phyloP scores from a whole-genome alignment of 2,888 invertebrate genomes.

The Epistrophe grossulariae region DNA sequence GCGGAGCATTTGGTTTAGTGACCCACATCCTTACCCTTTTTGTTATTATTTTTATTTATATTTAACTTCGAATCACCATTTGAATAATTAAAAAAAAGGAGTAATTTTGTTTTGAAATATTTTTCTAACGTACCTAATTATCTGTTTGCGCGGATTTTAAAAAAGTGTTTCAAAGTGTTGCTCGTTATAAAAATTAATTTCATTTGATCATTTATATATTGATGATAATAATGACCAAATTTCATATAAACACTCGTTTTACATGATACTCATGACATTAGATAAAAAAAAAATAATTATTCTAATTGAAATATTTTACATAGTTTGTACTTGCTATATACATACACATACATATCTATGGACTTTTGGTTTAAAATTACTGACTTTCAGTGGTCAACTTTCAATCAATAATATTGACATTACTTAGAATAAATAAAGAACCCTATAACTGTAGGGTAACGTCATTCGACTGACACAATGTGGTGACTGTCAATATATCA shows the following conservation, averaged over 20 bases:
- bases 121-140: not conserved
- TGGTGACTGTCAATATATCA: not conserved
- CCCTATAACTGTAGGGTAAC: too few species aligned
- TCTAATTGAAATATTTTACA: not conserved
- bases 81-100: not conserved
- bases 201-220: not conserved
- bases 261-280: not conserved
- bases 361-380: not conserved
- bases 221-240: not conserved
- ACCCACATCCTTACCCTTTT: not conserved
- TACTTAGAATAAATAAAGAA: constrained; percentile 4
- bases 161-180: not conserved
- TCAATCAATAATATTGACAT: constrained; percentile 11
- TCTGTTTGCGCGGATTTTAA: not conserved
- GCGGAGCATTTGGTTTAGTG: not conserved
- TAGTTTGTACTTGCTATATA: not conserved
- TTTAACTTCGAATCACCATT: not conserved
- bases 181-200: not conserved
- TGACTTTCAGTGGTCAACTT: not conserved
- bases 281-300: not conserved
- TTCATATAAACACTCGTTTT: not conserved
- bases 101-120: not conserved
- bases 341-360: not conserved
- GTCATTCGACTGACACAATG: not conserved
- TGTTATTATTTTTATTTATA: not conserved